Evolutionary conservation across 1,140 invertebrate species (phyloP).

Genomic region (Phymastichus coffea): DNA sequence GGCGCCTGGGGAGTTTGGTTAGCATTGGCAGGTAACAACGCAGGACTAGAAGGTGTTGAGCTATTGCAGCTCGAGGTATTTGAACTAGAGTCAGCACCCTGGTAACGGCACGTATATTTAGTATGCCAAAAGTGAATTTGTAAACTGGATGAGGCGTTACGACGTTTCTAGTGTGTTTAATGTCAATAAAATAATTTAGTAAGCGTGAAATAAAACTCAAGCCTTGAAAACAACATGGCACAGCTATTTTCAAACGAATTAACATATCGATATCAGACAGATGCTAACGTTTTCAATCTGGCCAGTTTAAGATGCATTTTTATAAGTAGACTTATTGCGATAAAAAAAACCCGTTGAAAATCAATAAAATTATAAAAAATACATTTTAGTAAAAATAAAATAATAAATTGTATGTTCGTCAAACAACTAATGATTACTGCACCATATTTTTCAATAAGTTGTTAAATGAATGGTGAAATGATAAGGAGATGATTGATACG

Average conservation of each 20-base stretch:
- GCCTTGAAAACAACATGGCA: slow-evolving; percentile 18
- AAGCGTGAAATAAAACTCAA: slow-evolving; percentile 15
- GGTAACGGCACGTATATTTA: slow-evolving; percentile 45
- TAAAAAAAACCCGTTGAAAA: neutral
- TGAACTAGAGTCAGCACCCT: slow-evolving; percentile 83
- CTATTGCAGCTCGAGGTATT: slow-evolving; percentile 95
- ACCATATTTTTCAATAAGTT: slow-evolving; percentile 11
- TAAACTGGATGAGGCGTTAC: slow-evolving; percentile 42
- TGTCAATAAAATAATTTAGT: slow-evolving; percentile 37
- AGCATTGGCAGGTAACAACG: slow-evolving; percentile 62
- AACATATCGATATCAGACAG: slow-evolving; percentile 5
- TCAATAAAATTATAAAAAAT: slow-evolving; percentile 5
- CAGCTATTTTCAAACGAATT: too few relatives aligned
- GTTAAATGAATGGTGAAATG: too few relatives aligned
- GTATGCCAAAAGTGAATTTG: slow-evolving; percentile 42
- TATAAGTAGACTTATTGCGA: neutral
- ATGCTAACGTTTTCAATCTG: neutral
- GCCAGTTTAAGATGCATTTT: too few relatives aligned
- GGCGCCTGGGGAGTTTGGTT: slow-evolving; percentile 58
- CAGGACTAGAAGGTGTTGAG: slow-evolving; percentile 92
- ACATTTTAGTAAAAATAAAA: neutral
- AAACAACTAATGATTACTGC: neutral
- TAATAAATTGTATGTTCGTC: neutral
- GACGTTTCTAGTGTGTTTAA: slow-evolving; percentile 40
- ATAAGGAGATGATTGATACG: neutral